These are phyloP conservation scores for Dendrolimus houi DNA, from an alignment of 2,888 invertebrate genomes.

Conservation along the genomic window DNA sequence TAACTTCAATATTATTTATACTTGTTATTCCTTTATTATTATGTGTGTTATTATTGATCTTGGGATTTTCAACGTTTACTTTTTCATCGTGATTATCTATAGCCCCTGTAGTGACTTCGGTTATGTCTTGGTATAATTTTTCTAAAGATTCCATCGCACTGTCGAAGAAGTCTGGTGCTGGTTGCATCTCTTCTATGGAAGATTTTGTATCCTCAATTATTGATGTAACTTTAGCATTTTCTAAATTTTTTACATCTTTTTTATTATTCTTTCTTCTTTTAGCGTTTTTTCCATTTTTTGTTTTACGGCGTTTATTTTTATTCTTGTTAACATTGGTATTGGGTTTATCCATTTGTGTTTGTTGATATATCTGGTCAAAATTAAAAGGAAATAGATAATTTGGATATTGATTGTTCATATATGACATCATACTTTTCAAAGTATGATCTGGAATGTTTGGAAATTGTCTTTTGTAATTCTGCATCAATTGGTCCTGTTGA, in stretches of 20 bases:
- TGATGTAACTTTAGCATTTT: neutral
- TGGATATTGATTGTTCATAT: constrained; percentile 14
- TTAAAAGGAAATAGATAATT: constrained; percentile 13
- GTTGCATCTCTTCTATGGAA: neutral
- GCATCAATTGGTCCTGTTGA: constrained; percentile 16
- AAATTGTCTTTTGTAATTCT: constrained; percentile 18
- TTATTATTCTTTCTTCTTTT: constrained; percentile 1
- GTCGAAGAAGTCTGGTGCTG: neutral
- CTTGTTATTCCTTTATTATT: too few relatives aligned
- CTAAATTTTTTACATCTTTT: constrained; percentile 9
- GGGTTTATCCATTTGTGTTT: constrained; percentile 5
- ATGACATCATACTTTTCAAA: constrained; percentile 6
- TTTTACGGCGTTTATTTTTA: constrained; percentile 10
- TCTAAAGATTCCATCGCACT: neutral
- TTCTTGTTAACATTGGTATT: constrained; percentile 5
- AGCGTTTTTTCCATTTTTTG: constrained; percentile 3
- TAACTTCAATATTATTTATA: too few relatives aligned
- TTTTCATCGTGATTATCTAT: neutral
- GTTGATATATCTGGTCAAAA: constrained; percentile 20
- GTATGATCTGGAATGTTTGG: constrained; percentile 20
- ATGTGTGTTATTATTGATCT: too few relatives aligned
- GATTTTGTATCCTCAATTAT: neutral
- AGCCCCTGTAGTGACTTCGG: neutral
- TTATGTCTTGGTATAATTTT: neutral
- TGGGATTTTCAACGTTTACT: too few relatives aligned